Evolutionary conservation across 1,140 invertebrate genomes (phyloP), one percentile per base, ranked within the genome.

Genomic region (Oreohelix idahoensis): DNA sequence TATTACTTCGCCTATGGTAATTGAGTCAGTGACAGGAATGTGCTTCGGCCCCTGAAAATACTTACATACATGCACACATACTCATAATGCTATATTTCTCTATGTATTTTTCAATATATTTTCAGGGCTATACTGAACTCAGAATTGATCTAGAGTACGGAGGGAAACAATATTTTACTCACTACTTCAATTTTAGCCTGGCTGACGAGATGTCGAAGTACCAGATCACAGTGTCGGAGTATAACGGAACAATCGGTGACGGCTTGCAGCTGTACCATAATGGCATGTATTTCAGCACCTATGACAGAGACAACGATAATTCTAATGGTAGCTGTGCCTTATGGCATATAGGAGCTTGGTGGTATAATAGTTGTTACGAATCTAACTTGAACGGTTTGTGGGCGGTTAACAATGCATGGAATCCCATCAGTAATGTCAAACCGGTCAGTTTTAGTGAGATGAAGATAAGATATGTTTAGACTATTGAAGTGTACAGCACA

Each of bases 171-270:
- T 29, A 32, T 35, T 85, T 42, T 32, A 83, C 86, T 39, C 49
- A 81, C 0, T 87, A 87, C 70, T 80, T 39, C 2, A 38, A 51
- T 13, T 86, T 86, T 66, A 53, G 78, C n/a, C 39, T 86, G 5
- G 79, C 66, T 23, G 51, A 58, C 17, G 81, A 82, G 35, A 26
- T 36, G 26, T 26, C 74, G 36, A 58, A 80, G 0, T 86, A 85
- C 70, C 51, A 29, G 8, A 63, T 86, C 26, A 45, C 66, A 17
- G 53, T 86, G 10, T 53, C 69, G 23, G 84, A 51, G 11, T 87
- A 84, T 49, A 45, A n/a, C 10, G 86, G 86, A 20, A 87, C 66
- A 26, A 84, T 83, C 29, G 95, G 95, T 0, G 78, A 79, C 63
- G 35, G 20, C n/a, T n/a, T 79, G 5, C 1, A 5, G 0, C n/a